Percentiles rank a stretch among this genome's conserved stretches.
phyloP scores from a whole-genome alignment of 2,113 vertebrate genomes.

The Eurypyga helias region DNA sequence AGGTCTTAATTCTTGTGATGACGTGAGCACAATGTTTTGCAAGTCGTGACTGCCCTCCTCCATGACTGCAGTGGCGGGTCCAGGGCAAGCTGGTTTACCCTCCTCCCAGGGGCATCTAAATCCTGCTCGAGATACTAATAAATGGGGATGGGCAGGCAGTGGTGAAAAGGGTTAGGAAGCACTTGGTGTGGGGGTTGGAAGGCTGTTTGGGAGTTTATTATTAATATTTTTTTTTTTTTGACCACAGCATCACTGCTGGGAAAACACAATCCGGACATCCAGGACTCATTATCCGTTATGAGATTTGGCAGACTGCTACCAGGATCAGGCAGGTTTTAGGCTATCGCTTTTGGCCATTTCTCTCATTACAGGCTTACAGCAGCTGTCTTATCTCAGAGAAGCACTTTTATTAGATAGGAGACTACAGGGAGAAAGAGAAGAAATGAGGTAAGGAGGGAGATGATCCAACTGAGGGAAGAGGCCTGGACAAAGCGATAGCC shows the following conservation, averaged over 20 bases:
- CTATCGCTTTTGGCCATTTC: neutral
- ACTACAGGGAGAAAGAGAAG: neutral
- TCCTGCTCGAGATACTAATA: neutral
- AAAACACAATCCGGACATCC: neutral
- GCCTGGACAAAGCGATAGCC: neutral
- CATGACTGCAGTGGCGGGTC: neutral
- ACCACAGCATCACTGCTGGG: neutral
- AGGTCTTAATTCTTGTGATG: neutral
- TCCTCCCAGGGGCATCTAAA: neutral
- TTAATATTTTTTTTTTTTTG: neutral
- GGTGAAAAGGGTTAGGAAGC: neutral
- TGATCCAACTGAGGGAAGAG: neutral
- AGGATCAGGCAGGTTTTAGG: neutral
- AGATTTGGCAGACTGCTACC: neutral
- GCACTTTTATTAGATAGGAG: neutral
- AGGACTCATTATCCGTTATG: neutral
- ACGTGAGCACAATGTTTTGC: accelerated
- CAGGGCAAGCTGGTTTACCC: neutral
- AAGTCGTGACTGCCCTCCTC: neutral
- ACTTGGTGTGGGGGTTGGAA: neutral
- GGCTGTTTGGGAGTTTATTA: neutral
- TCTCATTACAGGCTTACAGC: neutral
- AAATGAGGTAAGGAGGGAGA: neutral
- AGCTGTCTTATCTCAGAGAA: neutral
- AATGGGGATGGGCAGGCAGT: neutral